Evolutionary conservation across 2,888 invertebrate species (phyloP).

Genomic region (Morpho helenor): DNA sequence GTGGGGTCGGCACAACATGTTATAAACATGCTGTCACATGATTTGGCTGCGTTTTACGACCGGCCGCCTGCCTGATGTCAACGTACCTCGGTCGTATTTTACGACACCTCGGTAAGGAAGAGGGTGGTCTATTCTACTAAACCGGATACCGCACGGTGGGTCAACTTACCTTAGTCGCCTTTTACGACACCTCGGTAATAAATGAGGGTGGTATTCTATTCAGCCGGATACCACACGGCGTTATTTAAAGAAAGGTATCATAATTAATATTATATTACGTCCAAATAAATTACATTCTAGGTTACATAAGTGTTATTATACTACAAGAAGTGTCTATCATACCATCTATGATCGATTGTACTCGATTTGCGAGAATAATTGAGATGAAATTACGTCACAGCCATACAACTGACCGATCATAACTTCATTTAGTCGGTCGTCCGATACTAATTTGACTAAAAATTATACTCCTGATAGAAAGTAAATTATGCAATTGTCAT

Average conservation of each 20-base stretch:
- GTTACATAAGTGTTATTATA: slow-evolving; percentile 3
- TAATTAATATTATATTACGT: slow-evolving; percentile 1
- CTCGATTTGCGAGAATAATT: slow-evolving; percentile 33
- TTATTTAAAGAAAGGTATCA: neutral
- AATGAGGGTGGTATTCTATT: too few relatives aligned
- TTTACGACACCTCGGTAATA: too few relatives aligned
- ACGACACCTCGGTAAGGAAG: too few relatives aligned
- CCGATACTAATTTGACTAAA: slow-evolving; percentile 18
- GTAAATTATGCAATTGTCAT: slow-evolving; percentile 14
- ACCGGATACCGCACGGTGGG: too few relatives aligned
- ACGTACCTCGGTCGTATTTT: too few relatives aligned
- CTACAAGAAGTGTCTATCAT: slow-evolving; percentile 1
- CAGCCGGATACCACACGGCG: too few relatives aligned
- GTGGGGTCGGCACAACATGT: too few relatives aligned
- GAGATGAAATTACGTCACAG: slow-evolving; percentile 41
- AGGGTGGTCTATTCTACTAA: too few relatives aligned
- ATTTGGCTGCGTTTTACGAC: too few relatives aligned
- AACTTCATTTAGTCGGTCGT: slow-evolving; percentile 17
- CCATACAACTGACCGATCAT: slow-evolving; percentile 20
- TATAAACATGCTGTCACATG: too few relatives aligned
- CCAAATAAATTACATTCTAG: slow-evolving; percentile 2
- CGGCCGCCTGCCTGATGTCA: too few relatives aligned
- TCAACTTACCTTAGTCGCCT: too few relatives aligned
- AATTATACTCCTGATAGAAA: slow-evolving; percentile 19
- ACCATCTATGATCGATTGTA: slow-evolving; percentile 1